A percentile compares a stretch with the other conserved stretches of the same genome.
Conservation (phyloP, 2,113 vertebrate species). For the Gopherus evgoodei region DNA sequence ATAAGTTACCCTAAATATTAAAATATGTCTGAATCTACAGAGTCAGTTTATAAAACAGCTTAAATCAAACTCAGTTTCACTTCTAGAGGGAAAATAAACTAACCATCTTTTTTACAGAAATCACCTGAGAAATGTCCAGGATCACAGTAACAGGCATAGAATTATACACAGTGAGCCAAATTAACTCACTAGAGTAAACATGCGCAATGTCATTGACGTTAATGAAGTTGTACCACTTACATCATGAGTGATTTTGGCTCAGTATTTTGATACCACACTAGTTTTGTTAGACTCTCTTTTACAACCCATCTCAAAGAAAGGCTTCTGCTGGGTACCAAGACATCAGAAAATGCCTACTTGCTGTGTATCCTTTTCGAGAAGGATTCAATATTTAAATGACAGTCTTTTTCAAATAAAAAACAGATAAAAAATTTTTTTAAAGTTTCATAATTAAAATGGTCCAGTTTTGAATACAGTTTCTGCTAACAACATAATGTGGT, state of each 20-base stretch:
- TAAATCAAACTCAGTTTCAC: constrained; percentile 36
- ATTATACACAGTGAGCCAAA: constrained; percentile 47
- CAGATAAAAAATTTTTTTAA: neutral
- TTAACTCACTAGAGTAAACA: constrained; percentile 9
- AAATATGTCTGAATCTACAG: constrained; percentile 42
- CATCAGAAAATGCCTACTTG: constrained; percentile 9
- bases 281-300: constrained; percentile 25
- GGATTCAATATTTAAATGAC: neutral
- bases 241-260: constrained; percentile 41
- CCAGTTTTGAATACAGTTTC: neutral
- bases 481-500: neutral
- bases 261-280: constrained; percentile 15
- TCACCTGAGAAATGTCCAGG: constrained; percentile 37
- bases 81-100: constrained; percentile 27
- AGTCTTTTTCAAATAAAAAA: constrained; percentile 23
- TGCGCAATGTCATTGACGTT: neutral
- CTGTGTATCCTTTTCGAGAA: neutral
- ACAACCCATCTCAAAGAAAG: constrained; percentile 10
- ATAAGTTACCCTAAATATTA: constrained; percentile 53
- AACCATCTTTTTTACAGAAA: constrained; percentile 35
- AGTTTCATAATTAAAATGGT: neutral
- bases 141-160: constrained; percentile 27
- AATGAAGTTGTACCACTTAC: neutral
- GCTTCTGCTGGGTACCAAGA: constrained; percentile 6
- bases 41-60: constrained; percentile 37